phyloP scores from a whole-genome alignment of 2,797 vertebrate genomes.

The Acropternis orthonyx region DNA sequence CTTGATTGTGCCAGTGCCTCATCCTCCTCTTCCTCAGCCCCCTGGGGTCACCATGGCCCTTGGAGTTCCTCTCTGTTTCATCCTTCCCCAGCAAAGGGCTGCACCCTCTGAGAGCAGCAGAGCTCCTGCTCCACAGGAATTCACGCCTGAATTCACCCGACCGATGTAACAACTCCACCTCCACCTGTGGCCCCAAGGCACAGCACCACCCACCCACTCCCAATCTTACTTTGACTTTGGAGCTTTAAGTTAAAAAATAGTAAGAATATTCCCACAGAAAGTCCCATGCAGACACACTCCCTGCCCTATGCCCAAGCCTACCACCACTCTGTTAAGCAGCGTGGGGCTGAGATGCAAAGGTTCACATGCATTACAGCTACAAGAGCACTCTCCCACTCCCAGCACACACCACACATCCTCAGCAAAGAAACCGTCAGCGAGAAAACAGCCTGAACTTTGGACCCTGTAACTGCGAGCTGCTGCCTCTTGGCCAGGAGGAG shows the following conservation, averaged over 20 bases:
- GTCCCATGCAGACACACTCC: background rate
- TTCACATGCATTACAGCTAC: background rate
- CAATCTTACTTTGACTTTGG: background rate
- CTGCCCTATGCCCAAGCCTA: background rate
- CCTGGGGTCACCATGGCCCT: background rate
- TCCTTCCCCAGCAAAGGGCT: background rate
- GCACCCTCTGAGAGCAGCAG: background rate
- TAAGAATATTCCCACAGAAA: background rate
- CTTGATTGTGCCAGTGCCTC: background rate
- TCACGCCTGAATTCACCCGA: background rate
- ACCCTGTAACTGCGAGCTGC: fast-evolving
- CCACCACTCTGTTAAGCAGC: background rate
- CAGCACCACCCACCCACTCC: background rate
- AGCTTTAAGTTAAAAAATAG: background rate
- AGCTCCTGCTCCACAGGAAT: background rate
- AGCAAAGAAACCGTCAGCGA: background rate
- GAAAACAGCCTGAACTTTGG: background rate
- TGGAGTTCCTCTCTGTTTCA: background rate
- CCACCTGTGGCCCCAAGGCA: no score
- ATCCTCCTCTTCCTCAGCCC: background rate
- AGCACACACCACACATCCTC: background rate
- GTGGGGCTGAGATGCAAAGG: background rate
- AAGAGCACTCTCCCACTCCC: background rate
- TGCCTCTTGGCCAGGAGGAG: background rate
- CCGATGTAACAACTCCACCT: background rate